Conservation (phyloP, 92 coral and sea anemone species). For the Paragorgia papillata region DNA sequence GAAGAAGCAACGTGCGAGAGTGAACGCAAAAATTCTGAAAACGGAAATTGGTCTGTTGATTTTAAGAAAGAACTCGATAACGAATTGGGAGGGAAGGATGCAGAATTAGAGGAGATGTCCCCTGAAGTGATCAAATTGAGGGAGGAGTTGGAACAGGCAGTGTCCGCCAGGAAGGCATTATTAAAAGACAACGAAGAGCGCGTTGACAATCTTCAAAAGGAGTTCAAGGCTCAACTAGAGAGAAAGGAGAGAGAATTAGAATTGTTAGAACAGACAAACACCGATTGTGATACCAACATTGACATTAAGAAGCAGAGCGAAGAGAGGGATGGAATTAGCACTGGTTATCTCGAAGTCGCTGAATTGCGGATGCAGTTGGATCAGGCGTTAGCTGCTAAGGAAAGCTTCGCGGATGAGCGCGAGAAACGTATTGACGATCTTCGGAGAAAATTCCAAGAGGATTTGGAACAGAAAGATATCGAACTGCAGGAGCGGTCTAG, state of each 20-base stretch:
- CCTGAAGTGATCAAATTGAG: background rate
- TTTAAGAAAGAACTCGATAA: background rate
- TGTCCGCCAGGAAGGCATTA: background rate
- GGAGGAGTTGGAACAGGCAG: background rate
- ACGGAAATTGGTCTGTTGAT: background rate
- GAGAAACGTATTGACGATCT: background rate
- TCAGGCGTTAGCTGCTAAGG: background rate
- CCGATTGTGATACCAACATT: too few species aligned
- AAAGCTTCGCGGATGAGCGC: background rate
- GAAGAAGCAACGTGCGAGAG: background rate
- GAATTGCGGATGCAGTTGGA: background rate
- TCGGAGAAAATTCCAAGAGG: background rate
- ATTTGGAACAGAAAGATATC: background rate
- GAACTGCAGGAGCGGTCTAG: background rate
- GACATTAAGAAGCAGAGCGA: too few species aligned
- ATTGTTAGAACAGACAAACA: too few species aligned
- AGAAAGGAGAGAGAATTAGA: background rate
- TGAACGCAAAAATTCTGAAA: background rate
- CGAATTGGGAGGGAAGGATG: background rate
- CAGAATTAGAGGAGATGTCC: background rate
- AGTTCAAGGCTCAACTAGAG: background rate
- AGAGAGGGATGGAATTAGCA: too few species aligned
- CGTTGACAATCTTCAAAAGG: background rate
- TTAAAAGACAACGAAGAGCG: background rate
- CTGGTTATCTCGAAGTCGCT: too few species aligned